phyloP scores from a whole-genome alignment of 2,888 invertebrate genomes.

The Lordiphosa andalusiaca region DNA sequence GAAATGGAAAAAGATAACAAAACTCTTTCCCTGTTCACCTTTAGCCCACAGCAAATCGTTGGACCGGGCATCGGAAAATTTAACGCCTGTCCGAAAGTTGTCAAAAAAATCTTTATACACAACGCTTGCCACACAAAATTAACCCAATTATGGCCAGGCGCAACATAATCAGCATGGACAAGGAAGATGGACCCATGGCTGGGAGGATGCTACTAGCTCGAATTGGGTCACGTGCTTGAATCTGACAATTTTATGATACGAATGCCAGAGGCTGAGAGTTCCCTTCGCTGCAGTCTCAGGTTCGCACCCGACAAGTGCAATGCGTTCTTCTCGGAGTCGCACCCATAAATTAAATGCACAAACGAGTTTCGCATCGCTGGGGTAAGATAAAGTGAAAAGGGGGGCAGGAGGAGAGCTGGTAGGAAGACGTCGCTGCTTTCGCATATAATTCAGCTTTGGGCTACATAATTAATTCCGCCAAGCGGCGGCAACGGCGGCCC shows the following conservation, averaged over 20 bases:
- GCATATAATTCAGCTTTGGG: slow-evolving; percentile 76
- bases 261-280: slow-evolving; percentile 32
- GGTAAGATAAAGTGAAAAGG: slow-evolving; percentile 64
- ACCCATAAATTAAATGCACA: slow-evolving; percentile 76
- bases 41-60: slow-evolving; percentile 22
- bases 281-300: slow-evolving; percentile 36
- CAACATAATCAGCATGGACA: slow-evolving; percentile 70
- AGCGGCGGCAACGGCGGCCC: slow-evolving; percentile 43
- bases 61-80: slow-evolving; percentile 16
- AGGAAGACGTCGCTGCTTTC: slow-evolving; percentile 54
- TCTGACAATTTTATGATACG: slow-evolving; percentile 52
- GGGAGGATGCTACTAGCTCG: slow-evolving; percentile 31
- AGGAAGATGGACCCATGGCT: slow-evolving; percentile 2
- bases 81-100: slow-evolving; percentile 46
- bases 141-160: slow-evolving; percentile 71
- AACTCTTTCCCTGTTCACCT: slow-evolving; percentile 37
- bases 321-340: slow-evolving; percentile 65
- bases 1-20: slow-evolving; percentile 17
- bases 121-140: slow-evolving; percentile 62
- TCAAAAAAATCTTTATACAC: slow-evolving; percentile 19
- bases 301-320: slow-evolving; percentile 69
- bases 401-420: slow-evolving; percentile 18
- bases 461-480: slow-evolving; percentile 76
- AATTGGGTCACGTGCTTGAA: slow-evolving; percentile 69
- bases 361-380: slow-evolving; percentile 67